phyloP scores from a whole-genome alignment of 2,113 vertebrate genomes.

The Zosterops pallidus region DNA sequence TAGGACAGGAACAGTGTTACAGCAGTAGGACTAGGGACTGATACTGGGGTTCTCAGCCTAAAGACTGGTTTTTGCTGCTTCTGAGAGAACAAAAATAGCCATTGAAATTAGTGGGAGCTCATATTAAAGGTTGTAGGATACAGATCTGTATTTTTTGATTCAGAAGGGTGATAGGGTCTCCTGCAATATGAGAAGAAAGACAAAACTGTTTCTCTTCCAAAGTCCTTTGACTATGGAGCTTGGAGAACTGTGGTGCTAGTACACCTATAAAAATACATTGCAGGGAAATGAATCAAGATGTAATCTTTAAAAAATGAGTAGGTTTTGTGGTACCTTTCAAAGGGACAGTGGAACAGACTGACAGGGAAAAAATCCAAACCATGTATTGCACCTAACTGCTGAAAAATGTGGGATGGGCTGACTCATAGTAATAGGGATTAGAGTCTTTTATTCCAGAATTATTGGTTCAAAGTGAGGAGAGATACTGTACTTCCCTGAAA shows the following conservation, averaged over 20 bases:
- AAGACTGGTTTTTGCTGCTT: background rate
- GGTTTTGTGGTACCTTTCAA: background rate
- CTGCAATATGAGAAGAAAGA: background rate
- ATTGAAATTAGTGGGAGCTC: background rate
- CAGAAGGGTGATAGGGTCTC: background rate
- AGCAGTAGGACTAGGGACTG: background rate
- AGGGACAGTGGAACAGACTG: background rate
- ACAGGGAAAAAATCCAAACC: background rate
- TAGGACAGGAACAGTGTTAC: background rate
- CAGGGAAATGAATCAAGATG: background rate
- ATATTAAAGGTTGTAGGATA: background rate
- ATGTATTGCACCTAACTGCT: background rate
- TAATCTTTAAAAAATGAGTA: background rate
- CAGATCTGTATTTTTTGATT: background rate
- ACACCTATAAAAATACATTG: background rate
- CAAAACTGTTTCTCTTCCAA: background rate
- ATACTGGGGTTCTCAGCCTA: background rate
- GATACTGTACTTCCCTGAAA: background rate
- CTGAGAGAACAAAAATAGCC: background rate
- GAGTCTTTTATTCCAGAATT: background rate
- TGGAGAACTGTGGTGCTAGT: background rate
- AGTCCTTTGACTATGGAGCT: background rate
- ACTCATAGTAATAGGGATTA: background rate
- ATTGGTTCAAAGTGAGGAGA: background rate
- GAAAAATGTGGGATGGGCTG: background rate